Evolutionary conservation across 2,888 invertebrate genomes (phyloP).

Genomic region (Odontomyia ornata): DNA sequence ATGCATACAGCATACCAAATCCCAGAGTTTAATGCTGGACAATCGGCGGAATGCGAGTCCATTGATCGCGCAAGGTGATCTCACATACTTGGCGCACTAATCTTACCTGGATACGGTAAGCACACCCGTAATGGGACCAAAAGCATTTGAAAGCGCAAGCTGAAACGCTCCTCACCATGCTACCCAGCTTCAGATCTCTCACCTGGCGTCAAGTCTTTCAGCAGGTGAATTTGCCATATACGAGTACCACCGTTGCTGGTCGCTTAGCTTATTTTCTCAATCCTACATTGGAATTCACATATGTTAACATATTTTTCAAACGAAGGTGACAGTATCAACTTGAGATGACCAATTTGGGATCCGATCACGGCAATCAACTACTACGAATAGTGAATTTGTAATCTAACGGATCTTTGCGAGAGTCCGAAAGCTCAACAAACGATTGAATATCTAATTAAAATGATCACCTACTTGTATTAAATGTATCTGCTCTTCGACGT

Average conservation of each 20-base stretch:
- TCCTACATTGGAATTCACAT: slow-evolving; percentile 23
- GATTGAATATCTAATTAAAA: background rate
- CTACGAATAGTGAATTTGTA: slow-evolving; percentile 24
- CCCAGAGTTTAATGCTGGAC: background rate
- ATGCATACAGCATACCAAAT: background rate
- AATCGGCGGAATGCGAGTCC: slow-evolving; percentile 3
- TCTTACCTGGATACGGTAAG: slow-evolving; percentile 24
- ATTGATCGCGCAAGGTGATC: slow-evolving; percentile 30
- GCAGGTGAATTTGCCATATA: background rate
- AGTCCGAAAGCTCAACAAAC: slow-evolving; percentile 1
- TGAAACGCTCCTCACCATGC: no score
- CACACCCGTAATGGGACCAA: background rate
- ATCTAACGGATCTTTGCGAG: slow-evolving; percentile 21
- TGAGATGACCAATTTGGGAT: slow-evolving; percentile 29
- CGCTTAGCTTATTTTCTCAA: background rate
- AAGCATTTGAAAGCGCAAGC: background rate
- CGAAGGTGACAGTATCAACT: slow-evolving; percentile 40
- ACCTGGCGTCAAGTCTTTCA: background rate
- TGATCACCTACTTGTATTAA: background rate
- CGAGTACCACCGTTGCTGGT: background rate
- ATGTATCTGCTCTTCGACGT: background rate
- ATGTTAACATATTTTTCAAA: slow-evolving; percentile 31
- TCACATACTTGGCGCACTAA: slow-evolving; percentile 27
- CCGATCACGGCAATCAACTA: background rate
- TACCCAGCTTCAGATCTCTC: no score